Base-by-base conservation (phyloP, 1,140 invertebrate genomes). In the Lasioglossum albipes region DNA sequence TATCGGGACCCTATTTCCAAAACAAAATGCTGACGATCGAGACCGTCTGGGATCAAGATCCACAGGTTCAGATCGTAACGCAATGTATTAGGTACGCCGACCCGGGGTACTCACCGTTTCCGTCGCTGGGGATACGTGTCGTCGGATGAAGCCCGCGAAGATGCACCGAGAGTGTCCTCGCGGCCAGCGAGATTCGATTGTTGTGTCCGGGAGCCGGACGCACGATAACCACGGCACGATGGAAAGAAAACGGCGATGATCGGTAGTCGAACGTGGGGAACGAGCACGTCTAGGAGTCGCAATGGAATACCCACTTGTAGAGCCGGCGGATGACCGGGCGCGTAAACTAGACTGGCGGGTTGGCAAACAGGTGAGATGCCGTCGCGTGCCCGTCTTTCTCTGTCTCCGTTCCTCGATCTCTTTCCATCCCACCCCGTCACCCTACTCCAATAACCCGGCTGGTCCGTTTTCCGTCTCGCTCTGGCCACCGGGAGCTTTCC, bases 261-360 rank as follows among this genome's bases (percentile, higher is more conserved):
- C 7, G 7, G 9, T 45, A 13, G 57, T n/a, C 42, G 52, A 57
- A 62, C 45, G n/a, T 36, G 61, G 31, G 13, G 75, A 84, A 77
- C 68, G 71, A 84, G 64, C 66, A 41, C 75, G 69, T 36, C 74
- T 62, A 31, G 18, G 27, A 67, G 42, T 76, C 72, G 70, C 75
- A 79, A 81, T 64, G 71, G 67, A 75, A 88, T 83, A 86, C 62
- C 88, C 88, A 88, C 88, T 90, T 89, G 88, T 89, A 89, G 87
- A 82, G 83, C 81, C 80, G 78, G 82, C 83, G 83, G 84, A 88
- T 90, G 87, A 88, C 86, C 84, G 88, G 83, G 83, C 85, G 88
- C 88, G 88, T 90, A 85, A 88, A 90, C 87, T 83, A 89, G 86
- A 89, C 89, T 89, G 89, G 85, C 88, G 85, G 80, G 73, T 84